Evolutionary conservation across 2,113 vertebrate genomes (phyloP).

Genomic region (Bos javanicus): DNA sequence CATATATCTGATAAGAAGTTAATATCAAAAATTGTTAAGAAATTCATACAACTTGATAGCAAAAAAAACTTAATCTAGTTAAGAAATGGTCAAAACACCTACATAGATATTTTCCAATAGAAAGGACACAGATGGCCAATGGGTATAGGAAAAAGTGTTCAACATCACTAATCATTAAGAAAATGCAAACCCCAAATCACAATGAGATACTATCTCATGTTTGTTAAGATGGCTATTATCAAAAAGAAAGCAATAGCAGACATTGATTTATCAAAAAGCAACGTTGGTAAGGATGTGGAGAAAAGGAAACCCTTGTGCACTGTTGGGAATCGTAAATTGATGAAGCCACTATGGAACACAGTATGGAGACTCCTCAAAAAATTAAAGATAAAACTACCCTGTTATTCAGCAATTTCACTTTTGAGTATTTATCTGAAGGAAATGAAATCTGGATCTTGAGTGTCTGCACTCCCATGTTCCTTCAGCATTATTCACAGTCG

Average conservation of each 20-base stretch:
- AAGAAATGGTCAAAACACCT: background rate
- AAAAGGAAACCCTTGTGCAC: background rate
- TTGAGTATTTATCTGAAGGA: background rate
- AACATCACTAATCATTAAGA: background rate
- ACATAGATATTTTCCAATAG: background rate
- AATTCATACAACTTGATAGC: background rate
- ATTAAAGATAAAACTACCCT: background rate
- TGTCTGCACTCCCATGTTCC: background rate
- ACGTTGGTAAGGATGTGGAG: background rate
- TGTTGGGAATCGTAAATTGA: background rate
- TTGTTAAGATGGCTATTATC: background rate
- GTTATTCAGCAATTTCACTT: background rate
- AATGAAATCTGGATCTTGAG: background rate
- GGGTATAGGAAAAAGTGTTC: background rate
- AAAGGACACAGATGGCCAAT: background rate
- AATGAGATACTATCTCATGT: background rate
- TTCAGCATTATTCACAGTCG: background rate
- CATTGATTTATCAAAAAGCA: background rate
- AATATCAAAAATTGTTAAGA: background rate
- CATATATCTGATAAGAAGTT: background rate
- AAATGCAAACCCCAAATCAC: background rate
- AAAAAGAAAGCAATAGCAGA: background rate
- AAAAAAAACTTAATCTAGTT: background rate
- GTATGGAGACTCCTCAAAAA: background rate
- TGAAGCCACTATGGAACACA: background rate